These are phyloP conservation scores for Taenioides sp. DNA, from an alignment of 2,797 vertebrate genomes.

Conservation along the genomic window DNA sequence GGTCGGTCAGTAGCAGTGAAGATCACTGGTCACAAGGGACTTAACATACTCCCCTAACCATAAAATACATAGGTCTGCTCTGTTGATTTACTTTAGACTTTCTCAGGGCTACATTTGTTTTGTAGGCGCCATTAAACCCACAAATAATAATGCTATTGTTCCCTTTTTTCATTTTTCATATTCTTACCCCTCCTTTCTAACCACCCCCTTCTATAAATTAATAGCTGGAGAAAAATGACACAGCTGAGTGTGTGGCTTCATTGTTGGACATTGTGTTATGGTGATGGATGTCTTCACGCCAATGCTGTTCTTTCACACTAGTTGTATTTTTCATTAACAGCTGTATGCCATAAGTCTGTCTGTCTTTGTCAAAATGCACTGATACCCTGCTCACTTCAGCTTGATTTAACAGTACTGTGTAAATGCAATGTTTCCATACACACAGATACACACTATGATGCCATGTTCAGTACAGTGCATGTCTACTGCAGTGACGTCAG, in stretches of 20 bases:
- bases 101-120: conserved; percentile 7
- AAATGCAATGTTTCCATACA: conserved; percentile 50
- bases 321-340: conserved; percentile 78
- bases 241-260: conserved; percentile 65
- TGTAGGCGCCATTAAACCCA: neutral
- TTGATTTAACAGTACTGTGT: conserved; percentile 49
- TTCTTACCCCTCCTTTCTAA: conserved; percentile 7
- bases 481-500: conserved; percentile 40
- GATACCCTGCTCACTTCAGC: conserved; percentile 47
- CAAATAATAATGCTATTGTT: conserved; percentile 20
- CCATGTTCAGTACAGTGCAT: conserved; percentile 20
- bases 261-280: conserved; percentile 66
- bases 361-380: conserved; percentile 41
- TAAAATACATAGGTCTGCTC: conserved; percentile 23
- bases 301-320: conserved; percentile 75
- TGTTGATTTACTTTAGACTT: conserved; percentile 10
- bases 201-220: conserved; percentile 44
- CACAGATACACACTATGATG: conserved; percentile 12
- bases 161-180: conserved; percentile 13
- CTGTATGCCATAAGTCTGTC: conserved; percentile 75
- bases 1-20: conserved; percentile 65
- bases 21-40: conserved; percentile 51
- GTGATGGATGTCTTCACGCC: conserved; percentile 79
- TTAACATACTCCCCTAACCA: conserved; percentile 30
- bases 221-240: conserved; percentile 62